Percentiles rank a stretch among this genome's conserved stretches.
phyloP scores from a whole-genome alignment of 1,140 invertebrate genomes.

The Mycetomoellerius zeteki region DNA sequence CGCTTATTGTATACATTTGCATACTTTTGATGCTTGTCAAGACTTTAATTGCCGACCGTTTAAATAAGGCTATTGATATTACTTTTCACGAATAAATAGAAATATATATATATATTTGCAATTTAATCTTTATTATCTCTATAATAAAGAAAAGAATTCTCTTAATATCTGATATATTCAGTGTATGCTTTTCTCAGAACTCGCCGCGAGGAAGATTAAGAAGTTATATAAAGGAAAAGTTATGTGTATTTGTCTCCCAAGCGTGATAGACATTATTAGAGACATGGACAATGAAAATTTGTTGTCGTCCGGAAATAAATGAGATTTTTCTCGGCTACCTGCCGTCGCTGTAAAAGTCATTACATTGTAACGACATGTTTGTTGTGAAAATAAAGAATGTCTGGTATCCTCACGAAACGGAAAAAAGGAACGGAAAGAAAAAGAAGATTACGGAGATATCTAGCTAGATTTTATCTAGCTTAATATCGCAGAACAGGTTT shows the following conservation, averaged over 20 bases:
- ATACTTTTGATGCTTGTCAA: background rate
- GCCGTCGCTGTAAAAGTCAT: conserved; percentile 34
- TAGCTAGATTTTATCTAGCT: background rate
- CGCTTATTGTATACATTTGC: background rate
- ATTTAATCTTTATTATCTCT: conserved; percentile 19
- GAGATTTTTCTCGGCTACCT: conserved; percentile 53
- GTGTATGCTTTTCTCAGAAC: background rate
- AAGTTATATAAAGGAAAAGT: conserved; percentile 57
- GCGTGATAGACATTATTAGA: conserved; percentile 57
- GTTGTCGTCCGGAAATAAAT: conserved; percentile 52
- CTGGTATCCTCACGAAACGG: background rate
- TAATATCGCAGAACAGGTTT: background rate
- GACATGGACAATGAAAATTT: conserved; percentile 52
- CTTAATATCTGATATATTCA: background rate
- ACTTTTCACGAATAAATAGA: background rate
- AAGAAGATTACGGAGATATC: background rate
- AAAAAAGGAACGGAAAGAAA: background rate
- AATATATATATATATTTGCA: background rate
- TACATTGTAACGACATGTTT: conserved; percentile 45
- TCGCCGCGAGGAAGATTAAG: conserved; percentile 1
- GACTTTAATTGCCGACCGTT: conserved; percentile 1
- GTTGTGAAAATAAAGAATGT: conserved; percentile 49
- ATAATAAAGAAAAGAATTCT: background rate
- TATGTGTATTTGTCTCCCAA: conserved; percentile 47
- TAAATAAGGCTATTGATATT: conserved; percentile 20